phyloP scores from a whole-genome alignment of 2,113 vertebrate genomes.

The Lasiurus borealis region DNA sequence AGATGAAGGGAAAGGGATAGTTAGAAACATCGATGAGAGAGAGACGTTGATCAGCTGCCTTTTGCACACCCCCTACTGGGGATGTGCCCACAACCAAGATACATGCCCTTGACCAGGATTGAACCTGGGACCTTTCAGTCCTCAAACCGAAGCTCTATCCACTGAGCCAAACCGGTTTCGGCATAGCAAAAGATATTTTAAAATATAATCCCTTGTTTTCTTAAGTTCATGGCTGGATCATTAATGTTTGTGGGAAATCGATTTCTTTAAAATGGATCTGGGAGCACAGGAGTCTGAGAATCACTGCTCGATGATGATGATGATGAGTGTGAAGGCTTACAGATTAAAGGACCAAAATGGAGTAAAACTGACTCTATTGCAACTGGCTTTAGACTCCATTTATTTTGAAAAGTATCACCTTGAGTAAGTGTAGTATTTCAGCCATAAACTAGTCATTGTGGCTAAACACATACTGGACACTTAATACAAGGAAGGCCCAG shows the following conservation, averaged over 20 bases:
- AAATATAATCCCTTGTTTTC: not conserved
- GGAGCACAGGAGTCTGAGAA: not conserved
- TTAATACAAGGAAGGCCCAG: not conserved
- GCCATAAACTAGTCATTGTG: not conserved
- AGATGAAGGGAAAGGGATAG: too few relatives aligned
- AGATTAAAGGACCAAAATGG: not conserved
- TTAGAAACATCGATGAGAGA: too few relatives aligned
- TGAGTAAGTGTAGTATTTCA: not conserved
- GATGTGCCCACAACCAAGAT: too few relatives aligned
- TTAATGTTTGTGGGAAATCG: not conserved
- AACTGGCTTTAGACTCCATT: slow-evolving; percentile 25
- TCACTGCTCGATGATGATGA: not conserved
- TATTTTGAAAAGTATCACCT: slow-evolving; percentile 24
- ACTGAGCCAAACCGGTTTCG: too few relatives aligned
- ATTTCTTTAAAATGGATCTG: not conserved
- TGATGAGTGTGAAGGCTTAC: not conserved
- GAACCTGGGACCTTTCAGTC: too few relatives aligned
- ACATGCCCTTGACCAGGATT: too few relatives aligned
- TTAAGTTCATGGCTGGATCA: not conserved
- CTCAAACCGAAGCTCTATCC: too few relatives aligned
- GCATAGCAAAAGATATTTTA: not conserved
- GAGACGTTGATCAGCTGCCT: too few relatives aligned
- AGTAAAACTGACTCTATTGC: not conserved
- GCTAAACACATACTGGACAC: not conserved
- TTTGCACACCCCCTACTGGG: too few relatives aligned